Evolutionary conservation across 2,888 invertebrate species (phyloP).

Genomic region (Cheilosia variabilis): DNA sequence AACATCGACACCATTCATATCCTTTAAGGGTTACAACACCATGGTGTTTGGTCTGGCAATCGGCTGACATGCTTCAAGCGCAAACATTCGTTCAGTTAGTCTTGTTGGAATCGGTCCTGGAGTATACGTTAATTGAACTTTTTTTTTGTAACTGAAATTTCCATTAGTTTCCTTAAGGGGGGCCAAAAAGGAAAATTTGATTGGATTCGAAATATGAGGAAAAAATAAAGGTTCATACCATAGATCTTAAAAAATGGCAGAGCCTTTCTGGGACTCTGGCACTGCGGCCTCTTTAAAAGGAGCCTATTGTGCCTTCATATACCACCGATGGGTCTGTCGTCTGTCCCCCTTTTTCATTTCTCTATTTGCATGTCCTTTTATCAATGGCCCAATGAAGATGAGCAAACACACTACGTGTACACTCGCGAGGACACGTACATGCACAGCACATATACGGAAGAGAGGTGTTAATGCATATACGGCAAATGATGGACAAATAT

Average conservation of each 20-base stretch:
- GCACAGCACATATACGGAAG: slow-evolving; percentile 12
- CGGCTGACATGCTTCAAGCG: slow-evolving; percentile 15
- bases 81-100: background rate
- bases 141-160: slow-evolving; percentile 24
- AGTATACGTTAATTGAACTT: slow-evolving; percentile 9
- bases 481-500: slow-evolving; percentile 23
- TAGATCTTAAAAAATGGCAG: too few species aligned
- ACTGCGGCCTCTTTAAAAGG: too few species aligned
- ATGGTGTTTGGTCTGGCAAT: slow-evolving; percentile 3
- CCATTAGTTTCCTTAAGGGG: background rate
- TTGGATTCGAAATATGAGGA: slow-evolving; percentile 24
- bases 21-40: slow-evolving; percentile 8
- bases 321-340: background rate
- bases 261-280: too few species aligned
- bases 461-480: slow-evolving; percentile 20
- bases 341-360: background rate
- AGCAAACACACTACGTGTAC: slow-evolving; percentile 6
- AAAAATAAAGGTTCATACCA: background rate
- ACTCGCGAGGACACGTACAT: background rate
- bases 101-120: background rate
- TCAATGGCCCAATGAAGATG: slow-evolving; percentile 28
- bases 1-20: slow-evolving; percentile 14
- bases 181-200: background rate
- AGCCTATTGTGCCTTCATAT: too few species aligned
- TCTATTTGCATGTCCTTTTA: slow-evolving; percentile 27